A percentile compares a stretch with the other conserved stretches of the same genome.
These are phyloP conservation scores for Trichogramma dendrolimi DNA, from an alignment of 2,888 invertebrate genomes.

Conservation along the genomic window DNA sequence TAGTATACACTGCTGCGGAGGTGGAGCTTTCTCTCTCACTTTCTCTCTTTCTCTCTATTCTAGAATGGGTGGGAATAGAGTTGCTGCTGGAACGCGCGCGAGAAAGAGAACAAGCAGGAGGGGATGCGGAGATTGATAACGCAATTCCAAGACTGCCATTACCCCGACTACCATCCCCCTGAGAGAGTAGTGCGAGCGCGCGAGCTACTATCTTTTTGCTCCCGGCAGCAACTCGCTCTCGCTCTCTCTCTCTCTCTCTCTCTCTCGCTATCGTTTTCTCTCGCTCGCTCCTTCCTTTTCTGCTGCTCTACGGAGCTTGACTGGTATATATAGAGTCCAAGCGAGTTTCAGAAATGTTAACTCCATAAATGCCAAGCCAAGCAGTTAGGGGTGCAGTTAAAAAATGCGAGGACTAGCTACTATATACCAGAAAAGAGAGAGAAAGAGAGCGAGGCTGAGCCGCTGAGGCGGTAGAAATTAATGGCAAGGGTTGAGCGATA, in stretches of 20 bases:
- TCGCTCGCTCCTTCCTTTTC: constrained; percentile 41
- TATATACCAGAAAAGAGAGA: too few relatives aligned
- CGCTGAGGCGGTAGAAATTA: constrained; percentile 14
- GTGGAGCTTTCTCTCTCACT: not conserved
- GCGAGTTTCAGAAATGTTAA: constrained; percentile 53
- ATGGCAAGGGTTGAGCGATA: constrained; percentile 29
- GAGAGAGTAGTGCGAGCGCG: constrained; percentile 33
- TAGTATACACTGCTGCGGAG: not conserved
- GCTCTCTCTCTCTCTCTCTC: constrained; percentile 44
- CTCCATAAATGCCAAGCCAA: constrained; percentile 50
- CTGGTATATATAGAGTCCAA: not conserved
- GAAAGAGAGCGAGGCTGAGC: too few relatives aligned
- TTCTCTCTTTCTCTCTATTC: constrained; percentile 12
- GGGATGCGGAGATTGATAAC: constrained; percentile 52
- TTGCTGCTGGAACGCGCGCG: constrained; percentile 34
- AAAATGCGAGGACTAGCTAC: too few relatives aligned
- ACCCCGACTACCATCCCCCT: constrained; percentile 46
- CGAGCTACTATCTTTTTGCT: constrained; percentile 47
- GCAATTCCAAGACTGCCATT: constrained; percentile 54
- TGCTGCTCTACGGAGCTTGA: not conserved
- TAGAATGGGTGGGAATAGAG: constrained; percentile 32
- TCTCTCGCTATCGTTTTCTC: constrained; percentile 36
- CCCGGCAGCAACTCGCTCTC: constrained; percentile 31
- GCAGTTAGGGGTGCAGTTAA: not conserved
- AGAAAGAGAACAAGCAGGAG: constrained; percentile 38